phyloP scores from a whole-genome alignment of 2,888 invertebrate genomes.

The Conus canariensis region DNA sequence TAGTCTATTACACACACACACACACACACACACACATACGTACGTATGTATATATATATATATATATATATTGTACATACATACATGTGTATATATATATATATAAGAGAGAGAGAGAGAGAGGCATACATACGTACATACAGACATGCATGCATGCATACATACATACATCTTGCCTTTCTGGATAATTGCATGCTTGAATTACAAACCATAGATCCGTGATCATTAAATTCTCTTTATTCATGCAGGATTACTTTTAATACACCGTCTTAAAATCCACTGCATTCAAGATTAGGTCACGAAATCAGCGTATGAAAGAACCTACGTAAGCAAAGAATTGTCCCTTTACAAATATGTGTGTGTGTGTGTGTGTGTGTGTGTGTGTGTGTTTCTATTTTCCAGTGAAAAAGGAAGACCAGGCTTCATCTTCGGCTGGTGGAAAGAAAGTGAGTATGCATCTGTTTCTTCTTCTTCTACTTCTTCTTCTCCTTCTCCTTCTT shows the following conservation, averaged over 20 bases:
- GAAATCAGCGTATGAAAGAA: too few relatives aligned
- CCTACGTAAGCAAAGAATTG: not conserved
- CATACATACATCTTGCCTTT: not conserved
- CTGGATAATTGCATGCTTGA: too few relatives aligned
- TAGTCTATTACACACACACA: not conserved
- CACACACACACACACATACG: not conserved
- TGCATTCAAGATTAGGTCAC: too few relatives aligned
- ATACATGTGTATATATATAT: not conserved
- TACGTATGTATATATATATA: not conserved
- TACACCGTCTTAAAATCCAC: not conserved
- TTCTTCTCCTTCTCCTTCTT: too few relatives aligned
- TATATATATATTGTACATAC: not conserved
- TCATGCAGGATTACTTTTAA: not conserved
- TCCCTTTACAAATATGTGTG: too few relatives aligned
- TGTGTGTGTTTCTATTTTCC: not conserved
- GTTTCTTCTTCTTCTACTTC: not conserved
- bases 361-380: too few relatives aligned
- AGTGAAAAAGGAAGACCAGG: not conserved
- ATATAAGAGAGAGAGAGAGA: not conserved
- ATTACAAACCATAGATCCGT: too few relatives aligned
- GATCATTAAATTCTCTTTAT: too few relatives aligned
- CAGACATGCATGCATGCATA: not conserved
- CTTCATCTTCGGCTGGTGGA: constrained; percentile 10
- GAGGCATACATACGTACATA: not conserved
- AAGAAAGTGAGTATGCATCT: not conserved